Base-by-base conservation (phyloP, 2,888 invertebrate genomes). In the Heliconius aoede region DNA sequence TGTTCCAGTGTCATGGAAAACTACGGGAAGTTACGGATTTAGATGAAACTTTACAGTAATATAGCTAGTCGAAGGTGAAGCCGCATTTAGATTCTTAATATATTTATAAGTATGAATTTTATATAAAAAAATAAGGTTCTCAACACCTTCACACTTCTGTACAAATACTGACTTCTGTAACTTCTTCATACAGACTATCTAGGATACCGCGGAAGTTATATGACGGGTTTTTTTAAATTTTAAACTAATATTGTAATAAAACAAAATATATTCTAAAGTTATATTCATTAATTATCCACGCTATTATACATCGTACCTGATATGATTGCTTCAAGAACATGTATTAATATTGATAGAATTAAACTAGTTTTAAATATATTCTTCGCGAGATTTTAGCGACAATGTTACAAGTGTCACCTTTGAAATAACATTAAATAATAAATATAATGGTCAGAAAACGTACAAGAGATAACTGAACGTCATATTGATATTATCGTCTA, bases 331-430 rank as follows among this genome's bases (percentile, higher is more conserved):
- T 36, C 65, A 72, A 72, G 72, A 76, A 69, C 21, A 60, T 61
- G 1, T 76, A 74, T 78, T 78, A 77, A 77, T 78, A 79, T 79
- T 79, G 51, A 79, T 79, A 74, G 21, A 36, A 72, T 28, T 69
- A 72, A 74, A 77, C 79, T 77, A 69, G 79, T 76, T 79, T 79
- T 74, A 77, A 76, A 75, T 72, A 61, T 76, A 74, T 79, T 72
- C 72, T 73, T 75, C 46, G 61, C 60, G 58, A 68, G 51, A 75
- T 77, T 69, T 78, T 79, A 75, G 79, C 79, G 75, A 79, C 78
- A 76, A 55, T 79, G 78, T 79, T 72, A 64, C 72, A 8, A 76
- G 32, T 76, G n/a, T 69, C 58, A 74, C 68, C 76, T 76, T 72
- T 68, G 72, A 60, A 55, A 65, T 26, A 55, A 32, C 46, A 24